phyloP scores from a whole-genome alignment of 1,140 invertebrate genomes.

The Penaeus vannamei region DNA sequence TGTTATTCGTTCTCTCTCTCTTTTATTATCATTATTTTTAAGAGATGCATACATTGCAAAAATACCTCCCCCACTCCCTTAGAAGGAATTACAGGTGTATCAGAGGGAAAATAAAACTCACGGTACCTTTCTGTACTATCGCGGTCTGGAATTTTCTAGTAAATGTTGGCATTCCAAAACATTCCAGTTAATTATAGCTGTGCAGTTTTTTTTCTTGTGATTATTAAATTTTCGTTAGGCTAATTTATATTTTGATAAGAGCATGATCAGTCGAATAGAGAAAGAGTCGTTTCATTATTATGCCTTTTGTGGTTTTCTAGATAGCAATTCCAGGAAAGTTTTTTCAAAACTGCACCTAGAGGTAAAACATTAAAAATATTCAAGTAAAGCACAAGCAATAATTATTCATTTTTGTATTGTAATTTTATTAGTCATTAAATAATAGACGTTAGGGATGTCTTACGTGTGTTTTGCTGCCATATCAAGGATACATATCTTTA shows the following conservation, averaged over 20 bases:
- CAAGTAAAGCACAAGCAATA: constrained; percentile 59
- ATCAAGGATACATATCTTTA: constrained; percentile 64
- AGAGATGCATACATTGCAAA: constrained; percentile 13
- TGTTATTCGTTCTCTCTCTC: no score
- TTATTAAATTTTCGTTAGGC: no score
- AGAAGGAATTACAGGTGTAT: constrained; percentile 14
- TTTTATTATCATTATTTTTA: no score
- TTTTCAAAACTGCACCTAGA: neutral
- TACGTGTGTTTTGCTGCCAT: constrained; percentile 59
- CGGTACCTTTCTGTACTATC: no score
- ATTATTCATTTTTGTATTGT: constrained; percentile 43
- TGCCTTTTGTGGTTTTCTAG: no score
- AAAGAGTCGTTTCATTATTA: no score
- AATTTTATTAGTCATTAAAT: constrained; percentile 35
- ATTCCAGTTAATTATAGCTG: constrained; percentile 17
- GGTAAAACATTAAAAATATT: constrained; percentile 30
- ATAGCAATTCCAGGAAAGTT: no score
- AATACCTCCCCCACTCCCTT: constrained; percentile 12
- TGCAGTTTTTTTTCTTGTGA: no score
- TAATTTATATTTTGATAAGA: no score
- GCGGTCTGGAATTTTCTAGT: neutral
- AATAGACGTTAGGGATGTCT: constrained; percentile 23
- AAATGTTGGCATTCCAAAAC: constrained; percentile 32
- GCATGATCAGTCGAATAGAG: no score
- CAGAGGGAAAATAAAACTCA: no score